phyloP scores from a whole-genome alignment of 2,888 invertebrate species.

The Drosophila vallismaia region DNA sequence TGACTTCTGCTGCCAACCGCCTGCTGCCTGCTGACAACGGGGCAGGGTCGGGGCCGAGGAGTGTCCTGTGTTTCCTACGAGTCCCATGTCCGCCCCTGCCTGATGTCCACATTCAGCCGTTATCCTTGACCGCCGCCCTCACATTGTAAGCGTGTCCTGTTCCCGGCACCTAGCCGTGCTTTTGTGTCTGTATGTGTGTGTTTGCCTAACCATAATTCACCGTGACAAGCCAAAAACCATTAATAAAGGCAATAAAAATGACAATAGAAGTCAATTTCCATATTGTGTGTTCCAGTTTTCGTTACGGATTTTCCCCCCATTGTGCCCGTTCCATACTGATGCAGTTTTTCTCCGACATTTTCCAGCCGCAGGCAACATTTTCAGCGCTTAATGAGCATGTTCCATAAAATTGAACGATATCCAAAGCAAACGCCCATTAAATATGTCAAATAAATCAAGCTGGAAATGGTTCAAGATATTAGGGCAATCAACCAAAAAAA shows the following conservation, averaged over 20 bases:
- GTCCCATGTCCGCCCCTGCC: slow-evolving; percentile 20
- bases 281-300: slow-evolving; percentile 62
- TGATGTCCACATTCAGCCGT: slow-evolving; percentile 40
- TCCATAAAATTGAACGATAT: slow-evolving; percentile 49
- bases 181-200: slow-evolving; percentile 27
- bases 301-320: slow-evolving; percentile 33
- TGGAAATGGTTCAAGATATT: slow-evolving; percentile 46
- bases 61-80: slow-evolving; percentile 48
- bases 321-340: slow-evolving; percentile 24
- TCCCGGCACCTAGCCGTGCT: slow-evolving; percentile 53
- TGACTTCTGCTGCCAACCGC: slow-evolving; percentile 68
- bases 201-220: slow-evolving; percentile 71
- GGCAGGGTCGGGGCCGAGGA: slow-evolving; percentile 10
- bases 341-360: slow-evolving; percentile 52
- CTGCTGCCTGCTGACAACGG: slow-evolving; percentile 58
- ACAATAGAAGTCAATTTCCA: slow-evolving; percentile 78
- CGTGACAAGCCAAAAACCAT: slow-evolving; percentile 76
- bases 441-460: slow-evolving; percentile 69
- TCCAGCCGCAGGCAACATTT: slow-evolving; percentile 25
- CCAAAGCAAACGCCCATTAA: slow-evolving; percentile 45
- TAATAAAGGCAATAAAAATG: slow-evolving; percentile 78
- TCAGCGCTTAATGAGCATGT: slow-evolving; percentile 63
- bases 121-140: slow-evolving; percentile 78
- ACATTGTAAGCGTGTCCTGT: slow-evolving; percentile 51
- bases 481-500: slow-evolving; percentile 49